phyloP scores from a whole-genome alignment of 2,888 invertebrate genomes.

The Ornithoptera priamus region DNA sequence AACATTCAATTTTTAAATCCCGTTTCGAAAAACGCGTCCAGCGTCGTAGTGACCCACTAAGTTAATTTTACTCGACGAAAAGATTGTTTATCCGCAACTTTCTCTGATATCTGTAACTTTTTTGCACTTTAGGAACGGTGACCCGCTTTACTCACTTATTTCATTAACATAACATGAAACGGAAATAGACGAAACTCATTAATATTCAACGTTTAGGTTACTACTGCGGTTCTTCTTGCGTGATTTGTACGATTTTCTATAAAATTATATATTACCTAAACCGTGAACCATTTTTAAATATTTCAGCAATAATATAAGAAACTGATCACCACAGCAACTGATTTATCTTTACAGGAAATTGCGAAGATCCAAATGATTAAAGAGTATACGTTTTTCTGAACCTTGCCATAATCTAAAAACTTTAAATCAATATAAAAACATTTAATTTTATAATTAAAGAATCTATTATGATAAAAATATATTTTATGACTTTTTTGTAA shows the following conservation, averaged over 20 bases:
- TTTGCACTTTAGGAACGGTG: constrained; percentile 21
- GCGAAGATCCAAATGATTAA: too few species aligned
- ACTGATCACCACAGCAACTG: too few species aligned
- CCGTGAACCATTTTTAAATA: too few species aligned
- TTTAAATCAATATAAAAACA: too few species aligned
- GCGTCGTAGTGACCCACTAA: constrained; percentile 11
- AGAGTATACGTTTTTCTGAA: too few species aligned
- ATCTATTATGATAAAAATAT: too few species aligned
- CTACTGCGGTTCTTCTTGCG: constrained; percentile 1
- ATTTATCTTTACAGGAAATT: too few species aligned
- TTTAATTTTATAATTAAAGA: too few species aligned
- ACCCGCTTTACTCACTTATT: constrained; percentile 20
- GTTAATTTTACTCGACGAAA: constrained; percentile 15
- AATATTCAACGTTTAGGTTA: constrained; percentile 23
- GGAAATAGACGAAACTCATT: constrained; percentile 24
- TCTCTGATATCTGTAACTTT: constrained; percentile 26
- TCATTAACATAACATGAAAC: constrained; percentile 29
- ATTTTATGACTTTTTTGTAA: not conserved
- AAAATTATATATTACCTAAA: not conserved
- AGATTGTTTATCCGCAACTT: constrained; percentile 23
- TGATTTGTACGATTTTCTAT: constrained; percentile 6
- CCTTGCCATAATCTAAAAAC: too few species aligned
- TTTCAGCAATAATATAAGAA: too few species aligned
- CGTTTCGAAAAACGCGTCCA: constrained; percentile 2
- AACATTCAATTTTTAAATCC: not conserved